Conservation (phyloP, 2,113 vertebrate genomes). For the Limanda limanda region DNA sequence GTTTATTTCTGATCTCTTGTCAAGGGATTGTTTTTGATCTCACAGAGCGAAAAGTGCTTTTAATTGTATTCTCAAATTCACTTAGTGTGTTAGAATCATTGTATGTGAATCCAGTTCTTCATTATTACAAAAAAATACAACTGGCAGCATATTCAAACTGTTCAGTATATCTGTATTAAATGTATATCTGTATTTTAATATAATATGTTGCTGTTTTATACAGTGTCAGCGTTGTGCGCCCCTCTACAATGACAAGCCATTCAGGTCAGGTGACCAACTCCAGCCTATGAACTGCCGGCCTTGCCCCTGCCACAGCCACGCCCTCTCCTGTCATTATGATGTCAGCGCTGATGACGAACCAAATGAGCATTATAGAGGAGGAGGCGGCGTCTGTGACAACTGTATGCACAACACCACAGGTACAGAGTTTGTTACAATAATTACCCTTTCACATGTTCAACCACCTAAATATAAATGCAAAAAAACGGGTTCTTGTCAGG, state of each 20-base stretch:
- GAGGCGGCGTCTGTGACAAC: conserved; percentile 89
- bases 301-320: conserved; percentile 88
- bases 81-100: not conserved
- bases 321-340: conserved; percentile 89
- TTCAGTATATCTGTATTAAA: not conserved
- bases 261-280: conserved; percentile 86
- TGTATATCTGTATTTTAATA: not conserved
- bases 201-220: conserved; percentile 11
- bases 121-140: not conserved
- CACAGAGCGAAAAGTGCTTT: not conserved
- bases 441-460: no score
- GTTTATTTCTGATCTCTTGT: not conserved
- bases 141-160: not conserved
- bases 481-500: no score
- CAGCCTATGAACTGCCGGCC: conserved; percentile 88
- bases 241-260: conserved; percentile 92
- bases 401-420: conserved; percentile 91
- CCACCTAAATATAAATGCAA: no score
- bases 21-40: not conserved
- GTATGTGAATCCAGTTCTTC: not conserved
- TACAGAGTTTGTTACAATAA: conserved; percentile 53
- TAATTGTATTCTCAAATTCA: not conserved
- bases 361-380: conserved; percentile 83
- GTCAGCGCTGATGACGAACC: conserved; percentile 84
- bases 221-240: conserved; percentile 89